Evolutionary conservation across 2,888 invertebrate species (phyloP), one percentile per base, ranked within the genome.

Genomic region (Orthosia cruda): DNA sequence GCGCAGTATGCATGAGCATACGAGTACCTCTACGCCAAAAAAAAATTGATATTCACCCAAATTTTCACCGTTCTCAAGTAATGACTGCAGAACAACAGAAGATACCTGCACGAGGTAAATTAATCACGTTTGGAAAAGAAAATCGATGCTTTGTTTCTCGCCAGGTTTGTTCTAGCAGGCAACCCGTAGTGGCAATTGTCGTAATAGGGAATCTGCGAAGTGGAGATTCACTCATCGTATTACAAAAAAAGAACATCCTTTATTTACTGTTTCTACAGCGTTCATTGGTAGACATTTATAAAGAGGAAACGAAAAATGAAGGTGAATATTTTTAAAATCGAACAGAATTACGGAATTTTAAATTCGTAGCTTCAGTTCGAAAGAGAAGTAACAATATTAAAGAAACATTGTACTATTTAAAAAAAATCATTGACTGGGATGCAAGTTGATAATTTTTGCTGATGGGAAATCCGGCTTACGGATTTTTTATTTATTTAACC

Each of bases 141-240:
- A 71, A 78, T 71, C 26, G 23, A 79, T 40, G 47, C 79, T 71
- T 58, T 78, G 71, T 74, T 70, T 16, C 13, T 47, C n/a, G 11
- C 9, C n/a, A 45, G 45, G 26, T 26, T 40, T 52, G 52, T 16
- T 52, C 26, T 20, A 40, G 79, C 47, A 13, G 26, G 23, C 13
- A 79, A 49, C 18, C 45, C 52, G 50, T 47, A 54, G 20, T 61
- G 59, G 40, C 49, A 71, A 71, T 75, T 54, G 54, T 61, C 20
- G 23, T 71, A 45, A 75, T 61, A 40, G 59, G 1, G 18, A n/a
- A 49, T 77, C 49, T 55, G n/a, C 23, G 47, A 49, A 54, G 52
- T 32, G 13, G 58, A 78, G 50, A 75, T 50, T 20, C 2, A 2
- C 3, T 52, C 52, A 71, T n/a, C 23, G 32, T 78, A 50, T 32